A percentile compares a stretch with the other conserved stretches of the same genome.
These are phyloP conservation scores for Teleopsis dalmanni DNA, from an alignment of 1,140 invertebrate species.

Conservation along the genomic window DNA sequence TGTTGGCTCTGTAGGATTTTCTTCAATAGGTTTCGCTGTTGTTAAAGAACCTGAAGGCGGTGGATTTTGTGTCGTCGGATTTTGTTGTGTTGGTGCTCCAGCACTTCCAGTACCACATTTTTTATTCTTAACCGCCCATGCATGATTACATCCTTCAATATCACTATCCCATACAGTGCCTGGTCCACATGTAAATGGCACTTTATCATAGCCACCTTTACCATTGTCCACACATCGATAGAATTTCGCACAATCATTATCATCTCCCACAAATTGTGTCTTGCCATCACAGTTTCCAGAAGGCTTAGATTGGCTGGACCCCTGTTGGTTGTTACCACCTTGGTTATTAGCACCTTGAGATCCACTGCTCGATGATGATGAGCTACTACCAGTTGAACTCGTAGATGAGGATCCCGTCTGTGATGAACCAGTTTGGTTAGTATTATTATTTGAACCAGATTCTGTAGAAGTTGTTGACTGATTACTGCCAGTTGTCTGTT, in stretches of 20 bases:
- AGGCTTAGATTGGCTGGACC: slow-evolving; percentile 19
- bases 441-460: slow-evolving; percentile 3
- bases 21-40: slow-evolving; percentile 6
- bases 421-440: neutral
- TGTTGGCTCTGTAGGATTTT: slow-evolving; percentile 7
- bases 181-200: slow-evolving; percentile 57
- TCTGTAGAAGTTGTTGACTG: slow-evolving; percentile 2
- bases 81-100: neutral
- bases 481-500: slow-evolving; percentile 5
- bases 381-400: neutral
- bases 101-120: slow-evolving; percentile 15
- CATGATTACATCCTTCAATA: slow-evolving; percentile 55
- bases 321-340: too few relatives aligned
- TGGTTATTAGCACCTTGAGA: neutral
- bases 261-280: slow-evolving; percentile 50
- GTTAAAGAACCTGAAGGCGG: slow-evolving; percentile 5
- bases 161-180: slow-evolving; percentile 59
- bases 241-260: slow-evolving; percentile 57
- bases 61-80: neutral
- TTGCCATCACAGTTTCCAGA: slow-evolving; percentile 44
- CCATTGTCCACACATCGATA: slow-evolving; percentile 59
- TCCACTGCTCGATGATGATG: neutral
- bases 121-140: slow-evolving; percentile 31
- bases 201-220: slow-evolving; percentile 49
- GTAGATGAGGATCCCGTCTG: neutral